Base-by-base conservation (phyloP, 2,113 vertebrate species). In the Lepus timidus region DNA sequence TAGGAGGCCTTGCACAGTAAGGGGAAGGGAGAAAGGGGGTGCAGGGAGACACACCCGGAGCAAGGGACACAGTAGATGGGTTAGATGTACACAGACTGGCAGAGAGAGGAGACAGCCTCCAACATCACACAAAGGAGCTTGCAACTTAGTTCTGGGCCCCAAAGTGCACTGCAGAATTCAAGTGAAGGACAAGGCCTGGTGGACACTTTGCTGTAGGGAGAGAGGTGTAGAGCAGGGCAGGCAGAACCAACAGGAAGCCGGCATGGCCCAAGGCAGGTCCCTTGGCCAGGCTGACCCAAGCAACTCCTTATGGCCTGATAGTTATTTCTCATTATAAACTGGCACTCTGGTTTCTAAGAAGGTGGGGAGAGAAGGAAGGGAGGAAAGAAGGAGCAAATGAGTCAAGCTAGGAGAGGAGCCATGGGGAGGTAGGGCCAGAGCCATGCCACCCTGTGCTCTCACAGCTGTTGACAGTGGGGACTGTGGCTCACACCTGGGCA, bases 351-450 rank as follows among this genome's bases (percentile, higher is more conserved):
- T 12, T 91, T 91, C 82, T 31, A 91, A 82, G 85, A 95, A 88
- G 62, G 67, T 52, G 83, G 84, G 19, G 55, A 58, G 19, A 19
- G 55, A 58, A 11, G 13, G 55, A 58, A 58, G 55, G 55, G 19
- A 58, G 6, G 55, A 58, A 12, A 16, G 55, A 19, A 19, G 55
- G 19, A 19, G 55, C 14, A 14, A 16, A 58, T 58, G 55, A 17
- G 19, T 4, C 14, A n/a, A 97, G 83, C n/a, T 85, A 84, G 76
- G 92, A 61, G 73, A 91, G 27, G 25, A 82, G 52, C 93, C 79
- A 25, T 44, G 33, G 52, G 39, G 52, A 89, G 52, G 76, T 3
- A 29, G 52, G 62, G 64, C 73, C 55, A n/a, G 25, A 39, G 71
- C 22, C 29, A 20, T 55, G 52, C 52, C 19, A 39, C 12, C 31